Evolutionary conservation across 2,888 invertebrate species (phyloP), one percentile per base, ranked within the genome.

Genomic region (Cancer borealis): DNA sequence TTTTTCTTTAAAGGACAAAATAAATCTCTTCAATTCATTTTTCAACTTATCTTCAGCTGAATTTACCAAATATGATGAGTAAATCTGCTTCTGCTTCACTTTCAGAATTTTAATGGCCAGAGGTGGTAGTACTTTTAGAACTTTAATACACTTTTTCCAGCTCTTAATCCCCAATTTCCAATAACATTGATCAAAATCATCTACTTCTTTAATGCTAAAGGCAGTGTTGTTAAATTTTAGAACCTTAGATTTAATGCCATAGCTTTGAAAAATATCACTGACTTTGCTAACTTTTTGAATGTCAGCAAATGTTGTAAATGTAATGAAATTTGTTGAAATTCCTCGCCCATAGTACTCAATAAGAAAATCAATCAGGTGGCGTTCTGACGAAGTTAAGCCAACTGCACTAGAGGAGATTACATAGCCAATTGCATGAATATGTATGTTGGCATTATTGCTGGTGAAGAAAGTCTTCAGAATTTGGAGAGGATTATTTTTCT

Each of bases 401-500:
- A 93, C 91, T 30, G 91, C 21, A 45, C 88, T 60, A 47, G 93
- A 91, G 45, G 54, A 91, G 21, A 88, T 91, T 14, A 93, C 93
- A 91, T 91, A 92, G 60, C 91, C 93, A 87, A 93, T 91, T 60
- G 91, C 93, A 92, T 93, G 93, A 54, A 93, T 87, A 39, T 93
- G 60, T 46, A 60, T 66, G n/a, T 93, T 88, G 17, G 91, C 45
- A 17, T 45, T 60, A 73, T 45, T 79, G 54, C 45, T 79, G 54
- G 92, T 88, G 17, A 93, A 73, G 66, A 93, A 93, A 17, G 93
- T 93, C 88, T 92, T 91, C n/a, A 93, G 87, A 46, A 88, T 49
- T 30, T 91, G 91, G 17, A 93, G n/a, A 88, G 91, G 93, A 46
- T 88, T 88, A 45, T 54, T 91, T 46, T 91, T 60, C 39, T 93